Percentiles rank a stretch among this genome's conserved stretches.
Conservation (phyloP, 2,113 vertebrate species). For the Brachyhypopomus occidentalis region DNA sequence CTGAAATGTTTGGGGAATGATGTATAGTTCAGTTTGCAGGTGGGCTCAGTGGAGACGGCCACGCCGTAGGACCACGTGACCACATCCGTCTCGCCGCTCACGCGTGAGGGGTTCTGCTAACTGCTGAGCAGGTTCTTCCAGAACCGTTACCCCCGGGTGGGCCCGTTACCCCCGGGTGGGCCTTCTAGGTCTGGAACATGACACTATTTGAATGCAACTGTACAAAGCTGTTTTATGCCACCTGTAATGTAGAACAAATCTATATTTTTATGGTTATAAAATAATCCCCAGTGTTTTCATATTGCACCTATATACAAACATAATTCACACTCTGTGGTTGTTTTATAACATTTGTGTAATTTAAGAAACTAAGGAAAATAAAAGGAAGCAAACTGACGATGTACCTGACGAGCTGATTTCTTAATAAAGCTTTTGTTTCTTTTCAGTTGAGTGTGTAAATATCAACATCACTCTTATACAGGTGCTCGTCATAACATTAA, state of each 20-base stretch:
- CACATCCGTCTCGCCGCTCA: too few species aligned
- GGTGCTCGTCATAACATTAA: too few species aligned
- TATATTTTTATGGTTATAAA: constrained; percentile 52
- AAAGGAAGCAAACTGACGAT: constrained; percentile 53
- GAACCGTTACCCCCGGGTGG: constrained; percentile 5
- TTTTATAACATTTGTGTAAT: constrained; percentile 57
- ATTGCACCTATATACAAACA: constrained; percentile 33
- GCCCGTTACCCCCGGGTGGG: constrained; percentile 12
- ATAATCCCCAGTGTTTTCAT: constrained; percentile 25
- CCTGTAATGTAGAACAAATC: constrained; percentile 50
- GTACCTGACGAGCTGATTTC: constrained; percentile 50
- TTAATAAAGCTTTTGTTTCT: constrained; percentile 36
- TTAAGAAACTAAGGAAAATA: constrained; percentile 35
- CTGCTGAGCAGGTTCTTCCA: constrained; percentile 36
- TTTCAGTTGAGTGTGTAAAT: too few species aligned
- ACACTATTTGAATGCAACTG: constrained; percentile 34
- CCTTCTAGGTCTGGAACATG: constrained; percentile 26
- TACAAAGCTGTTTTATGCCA: constrained; percentile 45
- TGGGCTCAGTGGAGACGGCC: too few species aligned
- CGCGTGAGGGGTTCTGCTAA: constrained; percentile 15
- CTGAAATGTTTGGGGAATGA: background rate
- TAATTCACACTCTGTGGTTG: constrained; percentile 45
- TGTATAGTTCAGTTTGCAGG: background rate
- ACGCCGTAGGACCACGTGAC: too few species aligned
- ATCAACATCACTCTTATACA: too few species aligned